A percentile compares a stretch with the other conserved stretches of the same genome.
Conservation (phyloP, 2,888 invertebrate genomes). For the Sinopyrophorus schimmeli region DNA sequence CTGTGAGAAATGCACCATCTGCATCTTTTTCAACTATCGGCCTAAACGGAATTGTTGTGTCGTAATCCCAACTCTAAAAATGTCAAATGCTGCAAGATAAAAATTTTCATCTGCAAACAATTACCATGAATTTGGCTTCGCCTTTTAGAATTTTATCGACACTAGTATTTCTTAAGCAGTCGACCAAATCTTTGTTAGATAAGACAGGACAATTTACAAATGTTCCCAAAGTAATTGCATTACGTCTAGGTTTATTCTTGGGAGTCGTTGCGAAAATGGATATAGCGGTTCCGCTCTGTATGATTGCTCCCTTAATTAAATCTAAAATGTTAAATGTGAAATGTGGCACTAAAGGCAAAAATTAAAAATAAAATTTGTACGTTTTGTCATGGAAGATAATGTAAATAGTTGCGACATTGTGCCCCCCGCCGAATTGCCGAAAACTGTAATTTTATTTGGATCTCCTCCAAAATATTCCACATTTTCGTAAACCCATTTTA, state of each 20-base stretch:
- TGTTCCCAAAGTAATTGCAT: slow-evolving; percentile 55
- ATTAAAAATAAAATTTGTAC: too few relatives aligned
- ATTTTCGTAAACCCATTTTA: slow-evolving; percentile 12
- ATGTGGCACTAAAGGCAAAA: too few relatives aligned
- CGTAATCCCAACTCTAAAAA: slow-evolving; percentile 70
- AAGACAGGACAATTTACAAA: slow-evolving; percentile 64
- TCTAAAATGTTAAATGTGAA: too few relatives aligned
- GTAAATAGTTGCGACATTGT: slow-evolving; percentile 4
- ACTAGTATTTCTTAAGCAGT: slow-evolving; percentile 66
- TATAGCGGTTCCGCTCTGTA: slow-evolving; percentile 4
- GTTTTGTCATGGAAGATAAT: slow-evolving; percentile 8
- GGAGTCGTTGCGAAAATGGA: not conserved
- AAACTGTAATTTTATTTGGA: slow-evolving; percentile 12
- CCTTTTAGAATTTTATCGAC: slow-evolving; percentile 67
- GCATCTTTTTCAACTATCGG: slow-evolving; percentile 73
- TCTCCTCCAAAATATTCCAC: slow-evolving; percentile 14
- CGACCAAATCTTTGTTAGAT: slow-evolving; percentile 57
- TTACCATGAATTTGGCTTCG: slow-evolving; percentile 70
- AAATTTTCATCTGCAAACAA: not conserved
- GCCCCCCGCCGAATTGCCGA: slow-evolving; percentile 17
- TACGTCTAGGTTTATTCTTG: not conserved
- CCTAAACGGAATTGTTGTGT: slow-evolving; percentile 79
- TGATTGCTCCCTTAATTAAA: slow-evolving; percentile 4
- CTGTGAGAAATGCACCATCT: slow-evolving; percentile 69
- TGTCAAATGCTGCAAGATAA: too few relatives aligned